phyloP scores from a whole-genome alignment of 2,113 vertebrate genomes.

The Eudyptes chrysolophus region DNA sequence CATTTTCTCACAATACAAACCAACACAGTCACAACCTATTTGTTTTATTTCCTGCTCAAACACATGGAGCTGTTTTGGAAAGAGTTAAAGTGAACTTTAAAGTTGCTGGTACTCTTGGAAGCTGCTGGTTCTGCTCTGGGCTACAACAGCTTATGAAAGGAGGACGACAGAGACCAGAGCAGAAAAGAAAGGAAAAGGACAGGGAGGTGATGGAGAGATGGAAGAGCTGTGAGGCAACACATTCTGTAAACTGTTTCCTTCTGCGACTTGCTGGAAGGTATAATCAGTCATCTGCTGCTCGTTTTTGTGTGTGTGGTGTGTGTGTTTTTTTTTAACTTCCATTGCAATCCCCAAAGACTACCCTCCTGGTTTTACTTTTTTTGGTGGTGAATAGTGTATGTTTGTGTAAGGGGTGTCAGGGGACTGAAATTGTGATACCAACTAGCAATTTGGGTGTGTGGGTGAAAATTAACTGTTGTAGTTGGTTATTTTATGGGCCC shows the following conservation, averaged over 20 bases:
- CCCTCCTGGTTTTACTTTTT: slow-evolving; percentile 30
- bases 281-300: slow-evolving; percentile 61
- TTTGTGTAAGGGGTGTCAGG: slow-evolving; percentile 62
- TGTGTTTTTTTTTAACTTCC: slow-evolving; percentile 42
- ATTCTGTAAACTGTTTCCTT: slow-evolving; percentile 14
- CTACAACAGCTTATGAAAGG: not conserved
- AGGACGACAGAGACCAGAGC: not conserved
- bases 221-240: not conserved
- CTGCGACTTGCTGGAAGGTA: slow-evolving; percentile 24
- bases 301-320: not conserved
- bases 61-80: not conserved
- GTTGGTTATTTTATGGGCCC: slow-evolving; percentile 69
- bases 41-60: not conserved
- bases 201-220: not conserved
- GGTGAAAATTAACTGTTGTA: slow-evolving; percentile 69
- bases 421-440: slow-evolving; percentile 61
- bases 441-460: slow-evolving; percentile 69
- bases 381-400: slow-evolving; percentile 28
- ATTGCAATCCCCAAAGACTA: slow-evolving; percentile 18
- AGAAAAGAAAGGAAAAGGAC: not conserved
- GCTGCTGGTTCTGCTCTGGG: not conserved
- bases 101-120: not conserved
- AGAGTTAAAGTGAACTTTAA: not conserved
- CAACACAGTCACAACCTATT: not conserved
- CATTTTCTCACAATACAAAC: not conserved